Conservation (phyloP, 2,888 invertebrate genomes). For the Lithophane ornitopus region DNA sequence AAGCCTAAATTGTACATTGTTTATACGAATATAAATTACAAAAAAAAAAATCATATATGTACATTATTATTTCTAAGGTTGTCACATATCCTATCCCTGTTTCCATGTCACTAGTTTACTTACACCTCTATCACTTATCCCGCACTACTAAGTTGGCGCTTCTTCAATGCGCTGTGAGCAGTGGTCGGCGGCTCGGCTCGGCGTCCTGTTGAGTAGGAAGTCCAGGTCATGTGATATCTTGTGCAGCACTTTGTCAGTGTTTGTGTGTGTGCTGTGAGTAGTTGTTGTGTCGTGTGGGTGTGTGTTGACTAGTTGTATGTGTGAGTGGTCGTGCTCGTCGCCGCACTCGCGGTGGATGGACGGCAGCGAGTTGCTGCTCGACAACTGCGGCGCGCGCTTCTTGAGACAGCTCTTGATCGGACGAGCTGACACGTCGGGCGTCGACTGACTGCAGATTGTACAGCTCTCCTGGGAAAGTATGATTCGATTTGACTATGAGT, state of each 20-base stretch:
- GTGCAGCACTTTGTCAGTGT: constrained; percentile 93
- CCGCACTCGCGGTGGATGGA: constrained; percentile 72
- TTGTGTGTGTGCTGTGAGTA: constrained; percentile 81
- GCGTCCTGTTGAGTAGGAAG: constrained; percentile 93
- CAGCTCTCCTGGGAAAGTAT: constrained; percentile 75
- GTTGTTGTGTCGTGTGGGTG: constrained; percentile 81
- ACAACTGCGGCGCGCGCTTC: constrained; percentile 77
- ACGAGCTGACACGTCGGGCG: constrained; percentile 84
- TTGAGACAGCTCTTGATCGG: constrained; percentile 88
- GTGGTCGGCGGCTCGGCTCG: constrained; percentile 74
- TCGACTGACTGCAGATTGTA: constrained; percentile 84
- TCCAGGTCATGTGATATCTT: constrained; percentile 96
- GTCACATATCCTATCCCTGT: constrained; percentile 81
- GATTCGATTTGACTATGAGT: not conserved
- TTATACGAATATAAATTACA: not conserved
- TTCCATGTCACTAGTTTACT: constrained; percentile 75
- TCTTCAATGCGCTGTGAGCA: constrained; percentile 81
- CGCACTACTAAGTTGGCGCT: constrained; percentile 90
- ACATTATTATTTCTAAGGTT: constrained; percentile 41
- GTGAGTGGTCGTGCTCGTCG: constrained; percentile 78
- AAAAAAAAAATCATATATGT: too few relatives aligned
- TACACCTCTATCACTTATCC: constrained; percentile 86
- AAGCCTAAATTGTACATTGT: not conserved
- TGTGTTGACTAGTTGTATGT: constrained; percentile 82
- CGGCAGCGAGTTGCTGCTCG: constrained; percentile 81